Base-by-base conservation (phyloP, 2,113 vertebrate genomes). In the Lutjanus erythropterus region DNA sequence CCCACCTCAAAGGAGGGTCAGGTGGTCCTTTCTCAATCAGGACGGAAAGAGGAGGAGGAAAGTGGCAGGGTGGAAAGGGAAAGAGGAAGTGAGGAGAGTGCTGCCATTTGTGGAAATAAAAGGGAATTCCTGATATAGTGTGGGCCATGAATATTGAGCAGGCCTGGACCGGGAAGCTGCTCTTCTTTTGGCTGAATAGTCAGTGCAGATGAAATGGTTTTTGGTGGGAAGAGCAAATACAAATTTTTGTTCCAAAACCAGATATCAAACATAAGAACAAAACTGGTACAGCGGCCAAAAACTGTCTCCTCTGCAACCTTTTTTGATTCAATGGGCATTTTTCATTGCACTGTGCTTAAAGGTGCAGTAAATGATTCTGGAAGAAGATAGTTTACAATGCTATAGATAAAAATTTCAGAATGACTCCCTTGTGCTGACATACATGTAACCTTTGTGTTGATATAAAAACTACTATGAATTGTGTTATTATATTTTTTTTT, bases 71-170 rank as follows among this genome's bases (percentile, higher is more conserved):
- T 78, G 61, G 69, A 83, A 58, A 69, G 52, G 71, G 50, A 81
- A 75, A 60, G 44, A 83, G 84, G 81, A 89, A 76, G 55, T 47
- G 69, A 85, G 64, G 35, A 23, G 23, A 84, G 71, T 81, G 78
- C 72, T 78, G 61, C 67, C 72, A 84, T 81, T 86, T 88, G 84
- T 89, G 84, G 74, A 80, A 87, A 91, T 86, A 77, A 91, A 89
- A 88, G 75, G 85, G 90, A 87, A 87, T 86, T 93, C 70, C 88
- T 86, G 80, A 87, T 88, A 65, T 41, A 72, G 80, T 50, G 52
- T 56, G 3, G 14, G 71, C 39, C 29, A 55, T 89, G 80, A 90
- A 89, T 77, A 84, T 35, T 62, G 59, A 85, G 66, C 33, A 71
- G 60, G 68, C 27, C 23, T 71, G 71, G 23, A 66, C 58, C 21